Percentiles rank a stretch among this genome's conserved stretches.
Conservation (phyloP, 2,113 vertebrate species). For the Chrysemys picta region DNA sequence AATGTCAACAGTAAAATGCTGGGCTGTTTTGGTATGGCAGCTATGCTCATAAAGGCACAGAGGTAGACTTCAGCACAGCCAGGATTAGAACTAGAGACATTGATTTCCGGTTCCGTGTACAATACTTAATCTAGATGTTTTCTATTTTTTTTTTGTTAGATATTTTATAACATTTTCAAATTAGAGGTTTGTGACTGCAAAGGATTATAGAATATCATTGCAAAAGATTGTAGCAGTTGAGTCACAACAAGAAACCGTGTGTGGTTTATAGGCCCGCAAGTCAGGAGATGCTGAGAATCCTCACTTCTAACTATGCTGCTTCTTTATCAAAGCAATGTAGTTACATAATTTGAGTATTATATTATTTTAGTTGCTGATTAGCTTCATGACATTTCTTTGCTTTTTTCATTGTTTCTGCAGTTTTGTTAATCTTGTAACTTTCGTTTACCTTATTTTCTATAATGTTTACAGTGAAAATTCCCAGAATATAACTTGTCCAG, state of each 20-base stretch:
- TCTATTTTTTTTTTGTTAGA: not conserved
- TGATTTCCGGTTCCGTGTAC: not conserved
- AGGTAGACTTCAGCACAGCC: not conserved
- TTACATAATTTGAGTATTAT: not conserved
- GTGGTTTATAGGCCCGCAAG: not conserved
- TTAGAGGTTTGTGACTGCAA: not conserved
- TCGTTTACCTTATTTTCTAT: constrained; percentile 24
- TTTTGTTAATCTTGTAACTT: not conserved
- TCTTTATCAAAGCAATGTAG: not conserved
- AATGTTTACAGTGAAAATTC: constrained; percentile 82
- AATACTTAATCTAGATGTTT: not conserved
- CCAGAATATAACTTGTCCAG: constrained; percentile 82
- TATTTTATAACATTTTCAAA: not conserved
- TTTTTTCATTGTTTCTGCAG: not conserved
- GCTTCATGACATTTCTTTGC: not conserved
- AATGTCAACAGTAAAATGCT: not conserved
- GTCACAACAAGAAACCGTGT: not conserved
- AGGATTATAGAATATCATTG: not conserved
- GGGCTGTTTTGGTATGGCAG: not conserved
- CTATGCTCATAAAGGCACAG: not conserved
- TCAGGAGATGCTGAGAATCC: too few species aligned
- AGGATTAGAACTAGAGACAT: not conserved
- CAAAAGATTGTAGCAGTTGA: not conserved
- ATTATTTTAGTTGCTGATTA: not conserved
- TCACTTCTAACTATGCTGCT: not conserved